A percentile compares a stretch with the other conserved stretches of the same genome.
These are phyloP conservation scores for Trypoxylon attenuatum DNA, from an alignment of 2,888 invertebrate genomes.

Conservation along the genomic window DNA sequence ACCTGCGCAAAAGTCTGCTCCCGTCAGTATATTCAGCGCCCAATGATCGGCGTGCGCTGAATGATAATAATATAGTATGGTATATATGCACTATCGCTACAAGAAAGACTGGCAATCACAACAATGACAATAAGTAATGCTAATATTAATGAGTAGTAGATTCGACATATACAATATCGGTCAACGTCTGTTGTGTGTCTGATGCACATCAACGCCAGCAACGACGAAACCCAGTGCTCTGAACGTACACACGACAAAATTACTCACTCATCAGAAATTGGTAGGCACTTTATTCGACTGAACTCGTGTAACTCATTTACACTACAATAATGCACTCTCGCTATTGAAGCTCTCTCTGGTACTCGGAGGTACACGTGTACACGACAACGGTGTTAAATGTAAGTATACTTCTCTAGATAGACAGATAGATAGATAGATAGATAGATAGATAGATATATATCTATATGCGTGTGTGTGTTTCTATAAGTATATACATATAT, in stretches of 20 bases:
- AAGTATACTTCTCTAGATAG: too few species aligned
- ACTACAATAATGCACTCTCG: constrained; percentile 45
- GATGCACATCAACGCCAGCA: constrained; percentile 2
- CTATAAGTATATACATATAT: neutral
- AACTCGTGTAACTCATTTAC: constrained; percentile 29
- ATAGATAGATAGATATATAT: too few species aligned
- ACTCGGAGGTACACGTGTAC: too few species aligned
- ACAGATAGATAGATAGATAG: too few species aligned
- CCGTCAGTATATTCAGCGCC: constrained; percentile 65
- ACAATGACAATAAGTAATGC: too few species aligned
- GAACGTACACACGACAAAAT: constrained; percentile 42
- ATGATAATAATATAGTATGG: too few species aligned
- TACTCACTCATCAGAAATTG: constrained; percentile 53
- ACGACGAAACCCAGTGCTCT: constrained; percentile 5
- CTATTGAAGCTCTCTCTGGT: constrained; percentile 4
- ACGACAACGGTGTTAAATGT: too few species aligned
- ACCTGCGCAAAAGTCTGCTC: constrained; percentile 76
- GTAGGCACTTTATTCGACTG: constrained; percentile 47
- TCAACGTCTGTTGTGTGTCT: constrained; percentile 14
- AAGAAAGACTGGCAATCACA: too few species aligned
- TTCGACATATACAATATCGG: too few species aligned
- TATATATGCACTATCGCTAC: too few species aligned
- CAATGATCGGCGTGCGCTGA: too few species aligned
- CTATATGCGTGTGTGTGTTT: too few species aligned
- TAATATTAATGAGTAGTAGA: neutral